Percentiles rank a stretch among this genome's conserved stretches.
phyloP scores from a whole-genome alignment of 2,113 vertebrate species.

The Eretmochelys imbricata region DNA sequence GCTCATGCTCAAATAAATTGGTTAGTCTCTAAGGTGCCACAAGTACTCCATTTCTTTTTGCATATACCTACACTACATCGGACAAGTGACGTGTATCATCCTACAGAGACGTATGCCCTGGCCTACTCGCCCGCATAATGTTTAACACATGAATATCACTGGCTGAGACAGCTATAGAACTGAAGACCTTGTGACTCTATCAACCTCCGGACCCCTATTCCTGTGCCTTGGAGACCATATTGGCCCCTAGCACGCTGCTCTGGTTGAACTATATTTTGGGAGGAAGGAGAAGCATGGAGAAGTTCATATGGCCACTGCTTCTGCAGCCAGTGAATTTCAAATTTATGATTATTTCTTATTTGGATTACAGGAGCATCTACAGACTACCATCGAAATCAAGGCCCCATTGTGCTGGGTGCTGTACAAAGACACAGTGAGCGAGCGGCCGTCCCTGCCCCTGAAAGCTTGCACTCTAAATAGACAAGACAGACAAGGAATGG shows the following conservation, averaged over 20 bases:
- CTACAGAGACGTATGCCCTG: neutral
- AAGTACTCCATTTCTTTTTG: no score
- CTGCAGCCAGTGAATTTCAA: neutral
- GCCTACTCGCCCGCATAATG: neutral
- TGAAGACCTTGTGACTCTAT: neutral
- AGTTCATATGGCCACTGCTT: neutral
- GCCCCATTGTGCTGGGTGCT: neutral
- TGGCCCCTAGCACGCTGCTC: neutral
- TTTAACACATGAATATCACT: neutral
- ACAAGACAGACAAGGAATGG: neutral
- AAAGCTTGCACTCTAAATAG: neutral
- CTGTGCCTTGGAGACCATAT: neutral
- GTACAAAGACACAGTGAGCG: neutral
- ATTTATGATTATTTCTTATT: neutral
- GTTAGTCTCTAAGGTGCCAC: no score
- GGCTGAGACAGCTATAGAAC: neutral
- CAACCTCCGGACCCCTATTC: neutral
- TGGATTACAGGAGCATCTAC: neutral
- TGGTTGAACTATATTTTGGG: neutral
- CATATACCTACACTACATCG: slow-evolving; percentile 2
- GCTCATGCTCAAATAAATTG: no score
- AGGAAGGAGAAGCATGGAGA: neutral
- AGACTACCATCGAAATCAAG: neutral
- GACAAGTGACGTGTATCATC: neutral
- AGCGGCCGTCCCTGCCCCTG: neutral